Evolutionary conservation across 1,140 invertebrate species (phyloP), one percentile per base, ranked within the genome.

Genomic region (Tenebrio molitor): DNA sequence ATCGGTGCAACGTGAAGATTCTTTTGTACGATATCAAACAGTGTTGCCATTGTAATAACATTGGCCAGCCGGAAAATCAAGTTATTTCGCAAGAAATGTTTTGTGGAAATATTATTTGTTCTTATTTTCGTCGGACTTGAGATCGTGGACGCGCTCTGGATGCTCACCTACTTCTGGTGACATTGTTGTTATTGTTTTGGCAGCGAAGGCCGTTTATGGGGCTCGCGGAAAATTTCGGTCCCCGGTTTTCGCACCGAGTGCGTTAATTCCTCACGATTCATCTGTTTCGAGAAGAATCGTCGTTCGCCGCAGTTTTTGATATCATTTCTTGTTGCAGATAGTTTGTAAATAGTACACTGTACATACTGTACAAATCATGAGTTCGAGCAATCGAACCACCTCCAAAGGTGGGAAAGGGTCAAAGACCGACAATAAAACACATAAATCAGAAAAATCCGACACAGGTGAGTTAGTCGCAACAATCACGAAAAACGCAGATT

Each of bases 311-410:
- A n/a, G n/a, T n/a, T n/a, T n/a, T n/a, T n/a, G n/a, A n/a, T n/a
- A n/a, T n/a, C n/a, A n/a, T n/a, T n/a, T n/a, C n/a, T n/a, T n/a
- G n/a, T n/a, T 82, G 66, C 80, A 82, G 81, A 79, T 78, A 77
- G 75, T 63, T 82, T 83, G 82, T 84, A 83, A 78, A 83, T 83
- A 84, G 77, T 80, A 78, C 73, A 78, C 75, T 84, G 82, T 83
- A 84, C 78, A 84, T 84, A 84, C 76, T 83, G 80, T 83, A 81
- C 78, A 79, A 78, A 76, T 83, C 74, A 83, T 83, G 82, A 84
- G 83, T 80, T 81, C 83, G 75, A 79, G 74, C 75, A 81, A 77
- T 80, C 80, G 81, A 76, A 79, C 83, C 83, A 80, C 82, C 81
- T 77, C 80, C 39, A 81, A 81, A 50, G 82, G 83, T 81, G 83